Percentiles rank a stretch among this genome's conserved stretches.
These are phyloP conservation scores for Thamnophis elegans DNA, from an alignment of 2,797 vertebrate species.

Conservation along the genomic window DNA sequence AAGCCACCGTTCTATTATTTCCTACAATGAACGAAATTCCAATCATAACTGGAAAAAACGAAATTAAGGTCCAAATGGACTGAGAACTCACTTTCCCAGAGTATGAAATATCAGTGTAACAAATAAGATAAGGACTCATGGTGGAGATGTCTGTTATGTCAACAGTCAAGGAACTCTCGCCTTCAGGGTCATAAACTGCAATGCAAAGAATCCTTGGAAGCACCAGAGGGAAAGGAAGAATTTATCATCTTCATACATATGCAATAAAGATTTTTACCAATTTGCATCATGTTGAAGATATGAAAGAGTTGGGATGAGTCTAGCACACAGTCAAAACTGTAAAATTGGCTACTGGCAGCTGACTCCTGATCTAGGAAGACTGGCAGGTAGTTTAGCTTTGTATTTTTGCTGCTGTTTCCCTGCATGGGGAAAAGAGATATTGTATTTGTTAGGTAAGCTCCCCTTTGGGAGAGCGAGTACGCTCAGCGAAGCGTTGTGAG, in stretches of 20 bases:
- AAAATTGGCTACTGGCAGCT: not conserved
- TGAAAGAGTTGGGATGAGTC: not conserved
- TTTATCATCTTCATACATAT: not conserved
- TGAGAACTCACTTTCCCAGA: not conserved
- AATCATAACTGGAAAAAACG: not conserved
- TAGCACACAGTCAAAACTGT: not conserved
- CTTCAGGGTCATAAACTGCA: not conserved
- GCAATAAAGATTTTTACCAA: not conserved
- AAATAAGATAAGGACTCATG: not conserved
- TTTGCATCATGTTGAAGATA: not conserved
- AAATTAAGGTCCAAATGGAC: not conserved
- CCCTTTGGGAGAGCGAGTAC: no score
- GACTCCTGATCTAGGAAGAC: not conserved
- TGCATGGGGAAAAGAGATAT: not conserved
- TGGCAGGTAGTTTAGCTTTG: not conserved
- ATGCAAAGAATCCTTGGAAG: not conserved
- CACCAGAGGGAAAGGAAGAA: not conserved
- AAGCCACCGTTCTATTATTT: not conserved
- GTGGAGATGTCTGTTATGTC: not conserved
- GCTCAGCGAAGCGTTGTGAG: no score
- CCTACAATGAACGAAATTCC: not conserved
- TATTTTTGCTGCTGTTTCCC: not conserved
- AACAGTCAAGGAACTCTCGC: not conserved
- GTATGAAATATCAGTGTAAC: not conserved
- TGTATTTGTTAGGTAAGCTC: no score